A percentile compares a stretch with the other conserved stretches of the same genome.
Conservation (phyloP, 2,113 vertebrate species). For the Planiliza haematocheilus region DNA sequence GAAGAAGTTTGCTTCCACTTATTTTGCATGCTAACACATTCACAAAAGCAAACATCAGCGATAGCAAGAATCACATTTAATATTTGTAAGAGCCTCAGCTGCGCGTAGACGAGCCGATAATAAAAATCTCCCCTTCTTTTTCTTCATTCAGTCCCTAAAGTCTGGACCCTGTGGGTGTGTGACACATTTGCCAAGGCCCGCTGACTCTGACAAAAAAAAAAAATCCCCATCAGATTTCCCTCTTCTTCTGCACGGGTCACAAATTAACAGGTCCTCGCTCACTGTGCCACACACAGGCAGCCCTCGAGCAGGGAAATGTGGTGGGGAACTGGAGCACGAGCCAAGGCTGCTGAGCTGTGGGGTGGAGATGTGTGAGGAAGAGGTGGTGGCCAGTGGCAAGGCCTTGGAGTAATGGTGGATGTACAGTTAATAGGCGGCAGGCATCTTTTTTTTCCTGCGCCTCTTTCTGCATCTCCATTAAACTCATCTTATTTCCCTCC, state of each 20-base stretch:
- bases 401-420: constrained; percentile 8
- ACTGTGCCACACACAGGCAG: constrained; percentile 27
- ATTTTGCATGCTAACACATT: constrained; percentile 45
- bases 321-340: constrained; percentile 23
- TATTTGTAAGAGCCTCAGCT: constrained; percentile 18
- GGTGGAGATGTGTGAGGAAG: constrained; percentile 11
- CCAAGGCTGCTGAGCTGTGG: background rate
- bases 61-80: constrained; percentile 33
- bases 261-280: constrained; percentile 36
- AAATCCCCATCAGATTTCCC: constrained; percentile 23
- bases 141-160: background rate
- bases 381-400: constrained; percentile 12
- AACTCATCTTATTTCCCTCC: background rate
- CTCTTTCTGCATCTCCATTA: background rate
- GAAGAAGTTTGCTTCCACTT: constrained; percentile 53
- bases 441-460: background rate
- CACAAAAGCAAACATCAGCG: constrained; percentile 41
- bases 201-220: constrained; percentile 26
- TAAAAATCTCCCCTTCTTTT: constrained; percentile 11
- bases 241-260: constrained; percentile 44
- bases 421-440: background rate
- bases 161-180: constrained; percentile 30
- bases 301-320: constrained; percentile 24
- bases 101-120: background rate
- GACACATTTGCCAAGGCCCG: constrained; percentile 57